Percentiles rank a stretch among this genome's conserved stretches.
Evolutionary conservation across 53 echinoderm and acorn worm genomes (phyloP).

Genomic region (Hippasteria phrygiana): DNA sequence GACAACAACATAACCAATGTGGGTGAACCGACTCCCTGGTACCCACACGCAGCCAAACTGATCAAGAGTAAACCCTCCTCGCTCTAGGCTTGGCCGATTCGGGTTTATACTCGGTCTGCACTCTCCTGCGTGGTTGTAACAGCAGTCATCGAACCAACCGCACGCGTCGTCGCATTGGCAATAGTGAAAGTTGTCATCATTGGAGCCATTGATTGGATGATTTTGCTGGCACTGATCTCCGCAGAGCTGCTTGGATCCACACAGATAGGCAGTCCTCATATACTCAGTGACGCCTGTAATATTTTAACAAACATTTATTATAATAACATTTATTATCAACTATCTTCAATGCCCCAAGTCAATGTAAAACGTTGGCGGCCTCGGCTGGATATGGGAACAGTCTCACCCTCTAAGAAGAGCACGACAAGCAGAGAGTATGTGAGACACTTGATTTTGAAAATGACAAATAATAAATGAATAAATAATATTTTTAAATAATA

Average conservation of each 20-base stretch:
- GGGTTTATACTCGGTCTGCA: constrained; percentile 8
- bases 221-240: constrained; percentile 2
- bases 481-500: too few species aligned
- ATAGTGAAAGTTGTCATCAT: constrained; percentile 17
- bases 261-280: constrained; percentile 16
- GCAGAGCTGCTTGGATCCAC: constrained; percentile 52
- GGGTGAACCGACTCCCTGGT: constrained; percentile 43
- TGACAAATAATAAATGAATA: too few species aligned
- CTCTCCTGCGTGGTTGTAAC: constrained; percentile 8
- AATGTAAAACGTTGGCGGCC: too few species aligned
- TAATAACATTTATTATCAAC: background rate
- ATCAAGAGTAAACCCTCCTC: constrained; percentile 3
- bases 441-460: too few species aligned
- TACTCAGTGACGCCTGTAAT: constrained; percentile 20
- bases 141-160: constrained; percentile 51
- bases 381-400: too few species aligned
- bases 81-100: background rate
- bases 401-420: too few species aligned
- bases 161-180: constrained; percentile 61
- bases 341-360: too few species aligned
- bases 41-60: constrained; percentile 40
- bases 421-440: too few species aligned
- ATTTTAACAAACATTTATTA: background rate
- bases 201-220: background rate
- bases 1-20: constrained; percentile 46